Conservation (phyloP, 1,140 invertebrate species). For the Octopus sinensis region DNA sequence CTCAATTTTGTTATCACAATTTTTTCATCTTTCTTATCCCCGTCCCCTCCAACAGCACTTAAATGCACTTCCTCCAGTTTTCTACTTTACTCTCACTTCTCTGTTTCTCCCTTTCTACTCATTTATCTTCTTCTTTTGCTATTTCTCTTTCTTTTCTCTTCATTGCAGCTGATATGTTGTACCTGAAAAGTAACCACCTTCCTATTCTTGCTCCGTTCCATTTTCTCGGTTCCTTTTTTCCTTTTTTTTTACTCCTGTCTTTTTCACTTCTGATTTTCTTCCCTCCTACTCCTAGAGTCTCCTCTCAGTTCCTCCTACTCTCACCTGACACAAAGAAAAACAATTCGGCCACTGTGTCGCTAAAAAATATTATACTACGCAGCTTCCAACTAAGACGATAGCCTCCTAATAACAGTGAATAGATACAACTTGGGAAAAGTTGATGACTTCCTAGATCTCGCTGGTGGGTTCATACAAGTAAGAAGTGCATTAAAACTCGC, state of each 20-base stretch:
- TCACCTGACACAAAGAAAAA: too few relatives aligned
- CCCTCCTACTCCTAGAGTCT: not conserved
- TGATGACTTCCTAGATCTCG: too few relatives aligned
- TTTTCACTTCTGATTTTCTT: not conserved
- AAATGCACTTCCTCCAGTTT: not conserved
- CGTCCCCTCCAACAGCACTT: not conserved
- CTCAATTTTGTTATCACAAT: not conserved
- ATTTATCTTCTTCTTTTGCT: not conserved
- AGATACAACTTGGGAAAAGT: too few relatives aligned
- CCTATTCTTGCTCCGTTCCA: not conserved
- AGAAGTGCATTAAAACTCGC: too few relatives aligned
- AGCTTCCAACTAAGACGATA: too few relatives aligned
- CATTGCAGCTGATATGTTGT: not conserved
- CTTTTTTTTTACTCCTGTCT: not conserved
- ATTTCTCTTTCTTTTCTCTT: not conserved
- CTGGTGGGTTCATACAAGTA: too few relatives aligned
- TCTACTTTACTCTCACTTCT: not conserved
- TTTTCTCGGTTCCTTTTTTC: not conserved
- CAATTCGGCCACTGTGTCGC: too few relatives aligned
- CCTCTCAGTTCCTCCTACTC: not conserved
- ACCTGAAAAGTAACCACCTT: not conserved
- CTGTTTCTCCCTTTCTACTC: not conserved
- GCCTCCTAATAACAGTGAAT: too few relatives aligned
- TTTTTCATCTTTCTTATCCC: not conserved
- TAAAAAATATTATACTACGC: too few relatives aligned